Conservation (phyloP, 2,797 vertebrate species). For the Sebastes taczanowskii region DNA sequence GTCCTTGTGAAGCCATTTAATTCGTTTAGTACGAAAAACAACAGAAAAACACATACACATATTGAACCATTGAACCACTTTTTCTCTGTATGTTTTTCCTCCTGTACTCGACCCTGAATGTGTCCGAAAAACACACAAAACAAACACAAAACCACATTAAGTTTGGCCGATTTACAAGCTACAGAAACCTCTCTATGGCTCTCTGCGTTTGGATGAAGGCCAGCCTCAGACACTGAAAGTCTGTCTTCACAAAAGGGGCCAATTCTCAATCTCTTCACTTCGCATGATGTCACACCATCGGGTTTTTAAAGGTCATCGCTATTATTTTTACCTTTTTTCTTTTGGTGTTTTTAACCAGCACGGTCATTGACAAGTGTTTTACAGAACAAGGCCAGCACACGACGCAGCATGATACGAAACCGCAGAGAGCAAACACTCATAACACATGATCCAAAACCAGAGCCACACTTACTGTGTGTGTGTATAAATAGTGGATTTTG, state of each 20-base stretch:
- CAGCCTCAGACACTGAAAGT: neutral
- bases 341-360: neutral
- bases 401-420: neutral
- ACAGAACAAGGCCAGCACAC: neutral
- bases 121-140: neutral
- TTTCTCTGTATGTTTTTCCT: neutral
- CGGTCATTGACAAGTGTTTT: neutral
- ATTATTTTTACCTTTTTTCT: neutral
- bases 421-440: constrained; percentile 5
- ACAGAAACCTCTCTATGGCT: neutral
- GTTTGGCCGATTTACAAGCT: neutral
- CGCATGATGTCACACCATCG: neutral
- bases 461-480: constrained; percentile 1
- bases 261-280: neutral
- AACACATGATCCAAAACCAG: constrained; percentile 17
- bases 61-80: neutral
- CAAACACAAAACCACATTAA: neutral
- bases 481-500: constrained; percentile 32
- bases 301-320: neutral
- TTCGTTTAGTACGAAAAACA: neutral
- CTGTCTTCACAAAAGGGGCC: neutral
- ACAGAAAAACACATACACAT: neutral
- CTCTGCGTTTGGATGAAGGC: neutral
- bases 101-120: neutral
- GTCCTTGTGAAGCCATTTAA: neutral